Evolutionary conservation across 2,797 vertebrate species (phyloP).

Genomic region (Bovichtus variegatus): DNA sequence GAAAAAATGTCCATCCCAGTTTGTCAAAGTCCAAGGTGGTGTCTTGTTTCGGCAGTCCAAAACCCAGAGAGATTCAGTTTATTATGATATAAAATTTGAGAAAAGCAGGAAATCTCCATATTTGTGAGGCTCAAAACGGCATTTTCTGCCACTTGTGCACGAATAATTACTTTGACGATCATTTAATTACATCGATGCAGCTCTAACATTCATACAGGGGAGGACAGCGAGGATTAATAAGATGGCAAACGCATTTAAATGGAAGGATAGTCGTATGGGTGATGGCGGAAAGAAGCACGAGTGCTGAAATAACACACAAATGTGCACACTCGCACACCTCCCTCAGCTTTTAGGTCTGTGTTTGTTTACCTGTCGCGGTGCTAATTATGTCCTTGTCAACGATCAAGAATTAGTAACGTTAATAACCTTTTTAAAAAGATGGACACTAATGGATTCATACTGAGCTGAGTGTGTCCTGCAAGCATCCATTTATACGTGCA

Average conservation of each 20-base stretch:
- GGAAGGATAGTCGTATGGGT: not conserved
- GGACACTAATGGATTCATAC: conserved; percentile 47
- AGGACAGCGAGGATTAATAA: conserved; percentile 23
- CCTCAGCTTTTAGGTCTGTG: conserved; percentile 36
- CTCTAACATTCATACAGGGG: not conserved
- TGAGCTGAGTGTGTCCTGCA: conserved; percentile 28
- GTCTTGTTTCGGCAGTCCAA: too few relatives aligned
- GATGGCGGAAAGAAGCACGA: conserved; percentile 12
- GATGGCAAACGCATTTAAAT: conserved; percentile 17
- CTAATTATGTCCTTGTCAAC: conserved; percentile 62
- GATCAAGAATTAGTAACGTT: conserved; percentile 43
- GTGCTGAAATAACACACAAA: conserved; percentile 14
- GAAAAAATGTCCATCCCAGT: too few relatives aligned
- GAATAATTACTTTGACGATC: too few relatives aligned
- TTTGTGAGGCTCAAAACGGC: too few relatives aligned
- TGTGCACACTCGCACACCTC: not conserved
- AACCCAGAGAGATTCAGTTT: too few relatives aligned
- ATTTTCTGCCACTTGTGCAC: too few relatives aligned
- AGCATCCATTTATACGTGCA: conserved; percentile 51
- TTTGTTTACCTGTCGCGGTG: conserved; percentile 43
- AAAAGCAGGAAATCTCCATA: too few relatives aligned
- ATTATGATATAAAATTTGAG: too few relatives aligned
- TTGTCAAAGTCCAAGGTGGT: too few relatives aligned
- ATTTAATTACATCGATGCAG: too few relatives aligned
- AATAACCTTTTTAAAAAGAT: conserved; percentile 41